These are phyloP conservation scores for Chymomyza fuscimana DNA, from an alignment of 2,888 invertebrate genomes.

Conservation along the genomic window DNA sequence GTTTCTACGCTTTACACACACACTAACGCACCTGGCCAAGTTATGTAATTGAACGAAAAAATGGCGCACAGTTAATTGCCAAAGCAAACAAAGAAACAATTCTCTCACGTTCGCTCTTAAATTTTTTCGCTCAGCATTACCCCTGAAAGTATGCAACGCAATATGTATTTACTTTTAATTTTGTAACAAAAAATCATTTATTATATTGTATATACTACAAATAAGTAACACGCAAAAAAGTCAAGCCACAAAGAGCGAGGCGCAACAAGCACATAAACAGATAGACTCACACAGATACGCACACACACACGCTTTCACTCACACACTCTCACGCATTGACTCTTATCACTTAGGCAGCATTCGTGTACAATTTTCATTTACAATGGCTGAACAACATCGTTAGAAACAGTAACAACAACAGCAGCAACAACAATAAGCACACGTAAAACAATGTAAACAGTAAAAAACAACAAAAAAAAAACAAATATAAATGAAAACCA, in stretches of 20 bases:
- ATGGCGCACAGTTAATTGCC: neutral
- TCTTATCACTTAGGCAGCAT: conserved; percentile 68
- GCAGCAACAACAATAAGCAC: conserved; percentile 20
- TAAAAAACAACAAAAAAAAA: conserved; percentile 15
- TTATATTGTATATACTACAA: conserved; percentile 37
- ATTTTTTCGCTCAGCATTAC: neutral
- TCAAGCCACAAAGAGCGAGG: neutral
- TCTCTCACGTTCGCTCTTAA: neutral
- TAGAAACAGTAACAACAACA: conserved; percentile 31
- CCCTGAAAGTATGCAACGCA: conserved; percentile 18
- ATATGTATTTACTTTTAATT: conserved; percentile 69
- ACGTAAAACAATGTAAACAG: conserved; percentile 54
- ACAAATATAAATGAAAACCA: conserved; percentile 16
- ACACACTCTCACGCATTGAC: conserved; percentile 32
- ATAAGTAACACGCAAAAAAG: conserved; percentile 7
- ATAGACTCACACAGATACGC: conserved; percentile 6
- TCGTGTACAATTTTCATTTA: conserved; percentile 62
- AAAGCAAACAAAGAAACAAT: neutral
- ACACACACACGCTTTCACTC: neutral
- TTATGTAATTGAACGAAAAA: neutral
- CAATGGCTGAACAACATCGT: conserved; percentile 29
- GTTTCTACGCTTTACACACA: neutral
- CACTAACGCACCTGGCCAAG: neutral
- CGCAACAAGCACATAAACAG: conserved; percentile 7
- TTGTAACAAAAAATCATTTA: conserved; percentile 63